Evolutionary conservation across 2,797 vertebrate genomes (phyloP).

Genomic region (Emydoidea blandingii): DNA sequence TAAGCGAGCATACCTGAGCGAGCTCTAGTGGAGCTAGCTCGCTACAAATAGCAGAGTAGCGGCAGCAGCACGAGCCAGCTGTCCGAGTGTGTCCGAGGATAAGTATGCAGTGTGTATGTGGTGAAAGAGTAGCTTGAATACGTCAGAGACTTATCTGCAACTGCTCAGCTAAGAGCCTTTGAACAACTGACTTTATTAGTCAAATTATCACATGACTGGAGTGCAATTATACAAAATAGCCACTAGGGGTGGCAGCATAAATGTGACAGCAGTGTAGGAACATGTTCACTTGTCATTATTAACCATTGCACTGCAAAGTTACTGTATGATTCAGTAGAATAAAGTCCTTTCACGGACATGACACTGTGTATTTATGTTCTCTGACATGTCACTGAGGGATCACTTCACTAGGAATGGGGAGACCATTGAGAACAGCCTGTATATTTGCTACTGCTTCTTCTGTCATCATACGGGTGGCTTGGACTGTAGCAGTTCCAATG

Average conservation of each 20-base stretch:
- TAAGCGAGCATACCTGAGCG: too few relatives aligned
- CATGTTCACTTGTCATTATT: neutral
- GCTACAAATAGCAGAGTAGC: too few relatives aligned
- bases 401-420: constrained; percentile 74
- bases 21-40: too few relatives aligned
- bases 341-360: neutral
- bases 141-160: too few relatives aligned
- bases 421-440: constrained; percentile 76
- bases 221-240: neutral
- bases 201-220: neutral
- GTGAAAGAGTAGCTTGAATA: neutral
- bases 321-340: neutral
- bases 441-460: constrained; percentile 83
- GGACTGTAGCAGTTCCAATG: constrained; percentile 81
- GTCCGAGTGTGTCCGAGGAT: neutral
- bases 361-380: neutral
- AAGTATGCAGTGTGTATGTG: neutral
- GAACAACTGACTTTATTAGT: neutral
- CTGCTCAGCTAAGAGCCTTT: neutral
- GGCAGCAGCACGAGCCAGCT: too few relatives aligned
- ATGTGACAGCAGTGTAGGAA: neutral
- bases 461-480: constrained; percentile 73
- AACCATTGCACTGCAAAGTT: neutral
- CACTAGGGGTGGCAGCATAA: neutral
- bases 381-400: constrained; percentile 39